Base-by-base conservation (phyloP, 1,140 invertebrate species). In the Danaus plexippus region DNA sequence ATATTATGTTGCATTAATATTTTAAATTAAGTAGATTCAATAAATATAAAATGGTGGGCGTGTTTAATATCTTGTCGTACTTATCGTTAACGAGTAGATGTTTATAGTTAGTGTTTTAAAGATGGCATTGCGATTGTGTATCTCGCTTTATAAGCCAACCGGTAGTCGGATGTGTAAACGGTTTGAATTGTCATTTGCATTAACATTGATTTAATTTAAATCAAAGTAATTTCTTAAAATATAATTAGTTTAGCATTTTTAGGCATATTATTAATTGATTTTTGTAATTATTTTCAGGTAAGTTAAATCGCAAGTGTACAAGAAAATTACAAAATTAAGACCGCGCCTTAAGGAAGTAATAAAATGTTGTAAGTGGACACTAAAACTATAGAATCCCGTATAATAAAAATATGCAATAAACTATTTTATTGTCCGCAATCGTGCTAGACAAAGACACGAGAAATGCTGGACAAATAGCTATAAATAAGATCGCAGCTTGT, bases 241-340 rank as follows among this genome's bases (percentile, higher is more conserved):
- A 32, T 8, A 0, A 32, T 32, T 3, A 32, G 5, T 32, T 4
- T 6, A 32, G 7, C 4, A 7, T 6, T 32, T 32, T 32, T 4
- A 32, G 22, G 22, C 7, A 32, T 6, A 32, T 32, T 3, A 32
- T 32, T 32, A 32, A 32, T 32, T 32, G 2, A 32, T 32, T 58
- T 50, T 69, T 62, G 3, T 15, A 60, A 68, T 64, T 73, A 54
- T 65, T 76, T 76, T 49, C 69, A 76, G 73, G 73, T 76, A 76
- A 75, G 73, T 50, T 57, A 59, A 45, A 49, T 32, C 7, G 7
- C 22, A 32, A 32, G 4, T 32, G 22, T 32, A 32, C 1, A 32
- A 32, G 22, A 32, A 8, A 32, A 32, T 32, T 32, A 32, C 22
- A 8, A 32, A 32, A 32, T 32, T 3, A 2, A 32, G 22, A 32